These are phyloP conservation scores for Cynopterus sphinx DNA, from an alignment of 2,797 vertebrate species.

Conservation along the genomic window DNA sequence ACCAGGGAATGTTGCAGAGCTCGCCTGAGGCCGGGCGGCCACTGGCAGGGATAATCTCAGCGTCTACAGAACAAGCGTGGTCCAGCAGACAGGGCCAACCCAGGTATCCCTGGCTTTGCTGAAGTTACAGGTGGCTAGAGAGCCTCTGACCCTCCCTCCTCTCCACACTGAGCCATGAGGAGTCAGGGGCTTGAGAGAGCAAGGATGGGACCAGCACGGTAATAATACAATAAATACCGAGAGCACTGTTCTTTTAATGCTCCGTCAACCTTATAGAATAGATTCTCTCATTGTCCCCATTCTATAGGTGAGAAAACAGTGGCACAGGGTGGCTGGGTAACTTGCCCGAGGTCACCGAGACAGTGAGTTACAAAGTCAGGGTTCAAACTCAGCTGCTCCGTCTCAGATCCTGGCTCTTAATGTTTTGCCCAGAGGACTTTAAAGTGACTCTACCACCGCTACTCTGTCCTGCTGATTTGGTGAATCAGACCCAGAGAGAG, in stretches of 20 bases:
- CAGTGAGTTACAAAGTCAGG: not conserved
- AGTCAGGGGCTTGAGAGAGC: not conserved
- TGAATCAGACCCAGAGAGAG: not conserved
- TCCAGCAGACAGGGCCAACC: not conserved
- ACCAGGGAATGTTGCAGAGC: slow-evolving; percentile 65
- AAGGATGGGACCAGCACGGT: not conserved
- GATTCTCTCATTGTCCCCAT: not conserved
- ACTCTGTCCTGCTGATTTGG: not conserved
- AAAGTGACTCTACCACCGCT: not conserved
- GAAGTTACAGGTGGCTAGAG: not conserved
- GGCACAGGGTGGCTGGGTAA: not conserved
- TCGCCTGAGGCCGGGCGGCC: slow-evolving; percentile 31
- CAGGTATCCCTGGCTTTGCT: not conserved
- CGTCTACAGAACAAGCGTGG: not conserved
- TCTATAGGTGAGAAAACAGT: not conserved
- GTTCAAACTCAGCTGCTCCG: not conserved
- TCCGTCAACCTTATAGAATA: not conserved
- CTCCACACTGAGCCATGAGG: not conserved
- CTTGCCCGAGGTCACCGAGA: not conserved
- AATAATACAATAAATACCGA: not conserved
- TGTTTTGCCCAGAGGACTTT: not conserved
- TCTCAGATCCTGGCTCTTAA: not conserved
- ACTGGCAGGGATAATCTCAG: slow-evolving; percentile 58
- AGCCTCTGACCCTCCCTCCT: not conserved
- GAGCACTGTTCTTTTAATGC: not conserved